phyloP scores from a whole-genome alignment of 2,113 vertebrate species.

The Salvelinus namaycush region DNA sequence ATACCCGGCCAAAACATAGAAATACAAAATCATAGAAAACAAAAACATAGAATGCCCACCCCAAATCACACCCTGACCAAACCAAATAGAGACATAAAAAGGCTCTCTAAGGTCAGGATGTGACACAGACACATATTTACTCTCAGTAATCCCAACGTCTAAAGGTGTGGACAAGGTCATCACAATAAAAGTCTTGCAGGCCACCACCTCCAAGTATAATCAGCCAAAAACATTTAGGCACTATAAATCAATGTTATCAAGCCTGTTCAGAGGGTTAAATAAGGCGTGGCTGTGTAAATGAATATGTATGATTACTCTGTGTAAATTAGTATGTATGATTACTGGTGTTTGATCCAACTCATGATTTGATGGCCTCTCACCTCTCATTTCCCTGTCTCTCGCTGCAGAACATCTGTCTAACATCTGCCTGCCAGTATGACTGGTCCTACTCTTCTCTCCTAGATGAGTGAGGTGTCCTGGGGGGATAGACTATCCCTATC shows the following conservation, averaged over 20 bases:
- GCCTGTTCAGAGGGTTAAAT: constrained; percentile 33
- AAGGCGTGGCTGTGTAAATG: constrained; percentile 38
- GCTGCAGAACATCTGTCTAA: constrained; percentile 55
- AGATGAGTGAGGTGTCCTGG: constrained; percentile 24
- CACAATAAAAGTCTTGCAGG: background rate
- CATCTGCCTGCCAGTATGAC: constrained; percentile 36
- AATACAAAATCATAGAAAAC: no score
- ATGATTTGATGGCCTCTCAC: constrained; percentile 10
- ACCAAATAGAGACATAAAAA: no score
- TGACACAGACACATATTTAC: background rate
- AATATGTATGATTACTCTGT: constrained; percentile 21
- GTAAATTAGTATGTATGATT: constrained; percentile 24
- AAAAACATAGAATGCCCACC: no score
- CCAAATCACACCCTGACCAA: no score
- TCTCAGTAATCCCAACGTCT: no score
- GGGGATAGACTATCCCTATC: constrained; percentile 28
- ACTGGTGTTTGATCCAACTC: constrained; percentile 39
- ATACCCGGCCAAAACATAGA: no score
- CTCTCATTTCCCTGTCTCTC: constrained; percentile 6
- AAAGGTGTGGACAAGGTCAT: background rate
- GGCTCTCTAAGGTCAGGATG: no score
- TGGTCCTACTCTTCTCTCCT: constrained; percentile 20
- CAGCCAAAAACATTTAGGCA: background rate
- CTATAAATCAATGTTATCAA: constrained; percentile 20
- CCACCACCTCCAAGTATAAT: background rate